Conservation (phyloP, 2,888 invertebrate genomes). For the Adelognathus sp. region DNA sequence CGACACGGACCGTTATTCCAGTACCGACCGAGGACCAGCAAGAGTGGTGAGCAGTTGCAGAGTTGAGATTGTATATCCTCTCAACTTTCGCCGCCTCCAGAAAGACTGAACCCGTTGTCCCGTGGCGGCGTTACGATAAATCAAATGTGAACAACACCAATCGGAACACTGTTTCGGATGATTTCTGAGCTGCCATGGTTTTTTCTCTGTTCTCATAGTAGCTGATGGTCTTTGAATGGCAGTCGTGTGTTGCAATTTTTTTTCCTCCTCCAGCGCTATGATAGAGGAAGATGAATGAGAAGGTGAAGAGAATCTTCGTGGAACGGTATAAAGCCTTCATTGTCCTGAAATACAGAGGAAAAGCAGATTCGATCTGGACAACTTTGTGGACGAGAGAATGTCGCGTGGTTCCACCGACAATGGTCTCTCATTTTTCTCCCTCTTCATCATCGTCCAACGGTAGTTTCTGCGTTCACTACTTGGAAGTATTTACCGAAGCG, state of each 20-base stretch:
- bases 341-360: conserved; percentile 4
- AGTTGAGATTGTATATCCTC: conserved; percentile 35
- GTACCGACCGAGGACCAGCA: conserved; percentile 16
- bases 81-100: not conserved
- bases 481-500: not conserved
- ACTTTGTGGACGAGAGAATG: not conserved
- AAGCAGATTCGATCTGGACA: conserved; percentile 1
- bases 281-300: conserved; percentile 6
- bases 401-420: not conserved
- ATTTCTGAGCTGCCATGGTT: conserved; percentile 9
- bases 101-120: not conserved
- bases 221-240: not conserved
- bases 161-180: not conserved
- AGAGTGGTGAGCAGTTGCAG: not conserved
- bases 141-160: conserved; percentile 15
- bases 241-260: not conserved
- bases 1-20: conserved; percentile 39
- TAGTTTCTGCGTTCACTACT: not conserved
- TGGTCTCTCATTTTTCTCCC: not conserved
- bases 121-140: conserved; percentile 27
- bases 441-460: not conserved
- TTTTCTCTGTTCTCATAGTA: not conserved
- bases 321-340: not conserved
- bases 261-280: not conserved
- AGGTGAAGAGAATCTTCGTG: not conserved